Conservation (phyloP, 1,140 invertebrate genomes). For the Zaprionus davidi region DNA sequence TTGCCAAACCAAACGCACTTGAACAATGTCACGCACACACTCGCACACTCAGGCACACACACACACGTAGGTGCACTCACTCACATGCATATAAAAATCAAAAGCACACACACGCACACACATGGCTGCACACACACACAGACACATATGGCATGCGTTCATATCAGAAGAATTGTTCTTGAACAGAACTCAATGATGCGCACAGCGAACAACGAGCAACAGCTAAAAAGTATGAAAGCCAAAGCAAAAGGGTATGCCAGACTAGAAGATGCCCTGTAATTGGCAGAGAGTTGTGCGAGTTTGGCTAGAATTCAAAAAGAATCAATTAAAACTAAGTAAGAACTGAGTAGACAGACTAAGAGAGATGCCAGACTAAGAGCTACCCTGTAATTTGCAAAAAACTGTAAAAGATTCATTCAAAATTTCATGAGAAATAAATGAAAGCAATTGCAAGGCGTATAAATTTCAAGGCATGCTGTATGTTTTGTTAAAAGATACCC, state of each 20-base stretch:
- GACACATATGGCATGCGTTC: slow-evolving; percentile 10
- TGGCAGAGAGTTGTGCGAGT: too few relatives aligned
- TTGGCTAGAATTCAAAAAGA: too few relatives aligned
- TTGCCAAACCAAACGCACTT: slow-evolving; percentile 27
- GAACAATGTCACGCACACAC: slow-evolving; percentile 40
- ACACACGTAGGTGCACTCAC: not conserved
- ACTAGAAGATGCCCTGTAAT: slow-evolving; percentile 1
- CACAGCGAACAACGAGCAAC: slow-evolving; percentile 35
- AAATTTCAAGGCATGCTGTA: not conserved
- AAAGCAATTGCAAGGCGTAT: not conserved
- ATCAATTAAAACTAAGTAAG: too few relatives aligned
- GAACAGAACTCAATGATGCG: slow-evolving; percentile 52
- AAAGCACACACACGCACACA: slow-evolving; percentile 12
- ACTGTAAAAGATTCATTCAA: not conserved
- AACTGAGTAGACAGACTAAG: not conserved
- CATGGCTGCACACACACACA: slow-evolving; percentile 1
- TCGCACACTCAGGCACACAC: not conserved
- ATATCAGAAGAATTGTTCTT: slow-evolving; percentile 49
- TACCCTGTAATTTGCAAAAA: not conserved
- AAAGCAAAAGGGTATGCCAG: not conserved
- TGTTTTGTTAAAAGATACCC: not conserved
- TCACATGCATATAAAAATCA: not conserved
- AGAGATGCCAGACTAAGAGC: not conserved
- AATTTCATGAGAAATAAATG: not conserved
- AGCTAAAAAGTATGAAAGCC: slow-evolving; percentile 18